Percentiles rank a stretch among this genome's conserved stretches.
These are phyloP conservation scores for Parambassis ranga DNA, from an alignment of 2,797 vertebrate genomes.

Conservation along the genomic window DNA sequence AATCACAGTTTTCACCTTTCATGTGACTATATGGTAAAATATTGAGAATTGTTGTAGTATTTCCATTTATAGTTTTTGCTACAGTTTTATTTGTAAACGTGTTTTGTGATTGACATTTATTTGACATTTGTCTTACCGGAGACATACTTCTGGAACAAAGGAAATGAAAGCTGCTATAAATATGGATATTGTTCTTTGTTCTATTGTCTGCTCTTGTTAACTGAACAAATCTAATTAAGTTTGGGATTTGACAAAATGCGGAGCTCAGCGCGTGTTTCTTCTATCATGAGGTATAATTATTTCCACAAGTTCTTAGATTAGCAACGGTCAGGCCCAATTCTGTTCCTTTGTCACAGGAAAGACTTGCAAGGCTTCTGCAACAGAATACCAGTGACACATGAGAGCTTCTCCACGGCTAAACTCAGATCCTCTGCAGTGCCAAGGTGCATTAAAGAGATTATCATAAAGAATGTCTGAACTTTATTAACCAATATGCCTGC, in stretches of 20 bases:
- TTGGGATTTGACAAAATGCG: conserved; percentile 44
- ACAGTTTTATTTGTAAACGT: too few species aligned
- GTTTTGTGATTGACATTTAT: too few species aligned
- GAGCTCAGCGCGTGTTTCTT: conserved; percentile 19
- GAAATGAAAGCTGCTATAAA: conserved; percentile 44
- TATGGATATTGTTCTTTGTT: conserved; percentile 34
- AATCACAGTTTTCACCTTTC: too few species aligned
- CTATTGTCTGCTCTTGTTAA: conserved; percentile 31
- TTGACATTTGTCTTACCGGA: not conserved
- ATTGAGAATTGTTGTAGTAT: too few species aligned
- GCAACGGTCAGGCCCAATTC: conserved; percentile 63
- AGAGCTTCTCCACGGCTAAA: conserved; percentile 77
- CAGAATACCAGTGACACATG: conserved; percentile 73
- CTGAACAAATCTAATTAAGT: conserved; percentile 59
- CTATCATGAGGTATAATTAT: conserved; percentile 53
- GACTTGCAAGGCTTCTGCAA: conserved; percentile 68
- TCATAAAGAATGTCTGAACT: conserved; percentile 68
- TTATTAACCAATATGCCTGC: conserved; percentile 43
- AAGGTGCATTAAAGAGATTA: conserved; percentile 74
- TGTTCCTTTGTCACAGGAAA: conserved; percentile 74
- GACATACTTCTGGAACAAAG: conserved; percentile 2
- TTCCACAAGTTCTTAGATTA: conserved; percentile 68
- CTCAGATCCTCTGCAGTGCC: conserved; percentile 66
- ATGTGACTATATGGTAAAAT: too few species aligned
- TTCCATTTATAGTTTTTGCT: too few species aligned